Evolutionary conservation across 2,113 vertebrate genomes (phyloP), one percentile per base, ranked within the genome.

Genomic region (Carassius auratus): DNA sequence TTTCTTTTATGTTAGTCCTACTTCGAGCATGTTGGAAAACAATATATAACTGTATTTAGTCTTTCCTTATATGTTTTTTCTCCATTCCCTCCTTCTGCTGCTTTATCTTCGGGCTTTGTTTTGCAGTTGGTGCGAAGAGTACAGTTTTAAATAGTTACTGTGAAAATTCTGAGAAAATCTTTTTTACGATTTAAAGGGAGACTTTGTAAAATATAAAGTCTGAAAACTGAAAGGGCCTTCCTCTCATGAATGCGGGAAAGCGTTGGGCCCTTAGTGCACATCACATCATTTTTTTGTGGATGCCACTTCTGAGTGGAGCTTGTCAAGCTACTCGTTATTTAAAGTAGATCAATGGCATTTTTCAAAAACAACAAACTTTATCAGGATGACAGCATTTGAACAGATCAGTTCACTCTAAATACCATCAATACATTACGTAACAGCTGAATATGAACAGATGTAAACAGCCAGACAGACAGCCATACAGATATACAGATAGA

Each of bases 341-440:
- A 78, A 78, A 59, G 19, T 13, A n/a, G 8, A 48, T 75, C n/a
- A 75, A 5, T 45, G 26, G 73, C 42, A 74, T n/a, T 76, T 17
- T 50, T 76, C 73, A 76, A 48, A 76, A 76, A 26, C 73, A 26
- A 26, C 48, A 26, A 76, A 33, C 64, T 68, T 68, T 26, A 64
- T 64, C 62, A 26, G 42, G 71, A 74, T 74, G 71, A 74, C 71
- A 45, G 21, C 71, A 74, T 74, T 74, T 48, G 14, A 50, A 7
- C 38, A 8, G 5, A 50, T 26, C 68, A 71, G 0, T 21, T 71
- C 17, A 19, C 36, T 71, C 8, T 71, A 38, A 71, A 71, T 21
- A 2, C 33, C 68, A 71, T 8, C 33, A 21, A 10, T 38, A 42
- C 21, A 10, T 71, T 10, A 38, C 68, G 21, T 5, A 71, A 71